Evolutionary conservation across 2,113 vertebrate species (phyloP), one percentile per base, ranked within the genome.

Genomic region (Xenopus tropicalis): DNA sequence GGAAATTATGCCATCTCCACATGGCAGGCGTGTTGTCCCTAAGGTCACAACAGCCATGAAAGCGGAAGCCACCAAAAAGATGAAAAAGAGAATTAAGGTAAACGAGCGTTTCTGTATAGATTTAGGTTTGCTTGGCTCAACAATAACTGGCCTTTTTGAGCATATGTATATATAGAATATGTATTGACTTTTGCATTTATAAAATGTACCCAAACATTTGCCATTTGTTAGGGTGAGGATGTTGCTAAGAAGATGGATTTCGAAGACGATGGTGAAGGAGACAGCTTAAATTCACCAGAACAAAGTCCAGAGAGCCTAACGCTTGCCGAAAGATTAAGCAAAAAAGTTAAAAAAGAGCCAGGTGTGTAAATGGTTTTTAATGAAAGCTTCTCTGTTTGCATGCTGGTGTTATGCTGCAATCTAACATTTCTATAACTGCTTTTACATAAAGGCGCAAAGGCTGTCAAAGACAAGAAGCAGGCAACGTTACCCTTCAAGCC

Each of bases 1-100:
- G 13, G 96, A 98, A 88, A 91, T 92, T 4, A 56, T 91, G 84
- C 95, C 95, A 44, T 98, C 97, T 0, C 94, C 94, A 0, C 84
- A 87, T 24, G 97, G 97, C 0, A 79, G 88, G 14, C 91, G 97
- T 0, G 89, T 99, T 13, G 78, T 98, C 63, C 97, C 97, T 0
- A 91, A 74, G 5, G 79, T 99, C 24, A 99, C 97, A 66, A 82
- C 88, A 66, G 88, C 94, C 77, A 98, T 99, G 97, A 98, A 95
- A 81, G 93, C 90, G 14, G 95, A 94, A 0, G 97, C 95, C 16
- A 89, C 85, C 77, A 96, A 86, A 82, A 99, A 90, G 85, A 88
- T 83, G 0, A 91, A 84, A 78, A 94, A n/a, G 82, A 93, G 89
- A 79, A 56, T 88, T 25, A 98, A 97, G 94, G 97, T 97, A 84